Evolutionary conservation across 2,888 invertebrate species (phyloP).

Genomic region (Lissonota sp.): DNA sequence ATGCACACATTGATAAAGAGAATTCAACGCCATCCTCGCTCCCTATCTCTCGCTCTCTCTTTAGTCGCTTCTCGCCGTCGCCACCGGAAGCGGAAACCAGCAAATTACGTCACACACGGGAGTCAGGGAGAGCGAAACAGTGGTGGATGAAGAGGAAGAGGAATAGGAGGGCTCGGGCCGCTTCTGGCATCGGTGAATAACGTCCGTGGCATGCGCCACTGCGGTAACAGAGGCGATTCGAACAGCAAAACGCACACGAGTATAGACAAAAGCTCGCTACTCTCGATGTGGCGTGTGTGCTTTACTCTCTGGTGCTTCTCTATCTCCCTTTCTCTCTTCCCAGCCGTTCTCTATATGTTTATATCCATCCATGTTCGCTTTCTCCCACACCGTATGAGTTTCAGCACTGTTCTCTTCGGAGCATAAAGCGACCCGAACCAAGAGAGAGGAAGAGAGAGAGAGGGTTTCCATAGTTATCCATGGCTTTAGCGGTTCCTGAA

Average conservation of each 20-base stretch:
- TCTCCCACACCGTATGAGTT: not conserved
- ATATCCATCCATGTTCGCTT: slow-evolving; percentile 17
- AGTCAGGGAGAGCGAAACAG: slow-evolving; percentile 20
- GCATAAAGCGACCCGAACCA: not conserved
- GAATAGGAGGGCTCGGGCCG: slow-evolving; percentile 10
- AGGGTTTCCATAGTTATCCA: slow-evolving; percentile 27
- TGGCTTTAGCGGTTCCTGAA: slow-evolving; percentile 24
- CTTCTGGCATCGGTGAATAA: slow-evolving; percentile 69
- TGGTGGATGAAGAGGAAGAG: not conserved
- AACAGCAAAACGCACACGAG: slow-evolving; percentile 66
- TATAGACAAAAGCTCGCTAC: slow-evolving; percentile 66
- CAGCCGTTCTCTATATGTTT: slow-evolving; percentile 7
- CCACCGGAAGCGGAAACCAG: slow-evolving; percentile 75
- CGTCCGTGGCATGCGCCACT: slow-evolving; percentile 69
- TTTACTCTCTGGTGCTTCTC: slow-evolving; percentile 35
- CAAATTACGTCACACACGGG: slow-evolving; percentile 76
- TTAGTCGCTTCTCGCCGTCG: slow-evolving; percentile 33
- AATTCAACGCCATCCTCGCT: slow-evolving; percentile 48
- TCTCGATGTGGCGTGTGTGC: slow-evolving; percentile 51
- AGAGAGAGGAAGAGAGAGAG: slow-evolving; percentile 13
- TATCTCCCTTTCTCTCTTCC: not conserved
- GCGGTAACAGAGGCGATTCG: slow-evolving; percentile 67
- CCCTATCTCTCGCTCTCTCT: not conserved
- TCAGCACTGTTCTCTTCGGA: slow-evolving; percentile 12
- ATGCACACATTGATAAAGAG: slow-evolving; percentile 50